Conservation (phyloP, 1,140 invertebrate species). For the Amyelois transitella region DNA sequence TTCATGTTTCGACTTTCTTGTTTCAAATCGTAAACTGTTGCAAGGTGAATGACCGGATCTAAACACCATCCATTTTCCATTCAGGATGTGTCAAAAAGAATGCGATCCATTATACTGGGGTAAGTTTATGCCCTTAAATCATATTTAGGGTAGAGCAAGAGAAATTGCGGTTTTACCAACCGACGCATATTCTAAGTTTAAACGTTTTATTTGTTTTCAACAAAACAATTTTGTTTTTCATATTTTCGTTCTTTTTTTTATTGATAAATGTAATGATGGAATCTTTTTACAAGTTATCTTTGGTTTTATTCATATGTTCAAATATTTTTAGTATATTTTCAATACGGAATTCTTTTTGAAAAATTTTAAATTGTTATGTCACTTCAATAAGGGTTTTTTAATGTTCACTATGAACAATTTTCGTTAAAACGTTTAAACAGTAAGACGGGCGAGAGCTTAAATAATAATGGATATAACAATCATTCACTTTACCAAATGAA, state of each 20-base stretch:
- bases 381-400: no score
- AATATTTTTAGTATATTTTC: no score
- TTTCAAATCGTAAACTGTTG: neutral
- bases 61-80: neutral
- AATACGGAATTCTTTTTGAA: no score
- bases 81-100: neutral
- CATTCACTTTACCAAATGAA: neutral
- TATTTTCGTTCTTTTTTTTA: no score
- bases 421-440: neutral
- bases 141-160: neutral
- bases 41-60: neutral
- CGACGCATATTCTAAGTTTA: neutral
- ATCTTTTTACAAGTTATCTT: no score
- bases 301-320: no score
- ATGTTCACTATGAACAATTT: no score
- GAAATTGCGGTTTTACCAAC: neutral
- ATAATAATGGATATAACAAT: neutral
- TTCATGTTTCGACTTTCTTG: neutral
- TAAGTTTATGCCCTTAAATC: neutral
- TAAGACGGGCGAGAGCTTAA: neutral
- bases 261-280: no score
- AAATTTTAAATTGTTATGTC: no score
- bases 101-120: neutral
- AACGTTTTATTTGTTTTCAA: neutral
- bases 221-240: no score